Evolutionary conservation across 2,888 invertebrate species (phyloP).

Genomic region (Aproaerema taeniolella): DNA sequence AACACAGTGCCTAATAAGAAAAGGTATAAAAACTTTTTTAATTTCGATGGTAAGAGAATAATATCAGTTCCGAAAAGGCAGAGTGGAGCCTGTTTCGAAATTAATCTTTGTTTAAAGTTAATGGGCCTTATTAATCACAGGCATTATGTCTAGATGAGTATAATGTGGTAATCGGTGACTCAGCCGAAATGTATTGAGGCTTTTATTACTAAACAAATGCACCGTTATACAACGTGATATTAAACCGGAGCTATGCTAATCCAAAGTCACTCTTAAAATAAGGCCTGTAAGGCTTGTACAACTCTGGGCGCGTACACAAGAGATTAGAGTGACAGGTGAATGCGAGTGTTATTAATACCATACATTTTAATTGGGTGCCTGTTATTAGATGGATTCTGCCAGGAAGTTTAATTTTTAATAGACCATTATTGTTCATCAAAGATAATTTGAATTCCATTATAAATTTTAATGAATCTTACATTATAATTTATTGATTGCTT

Average conservation of each 20-base stretch:
- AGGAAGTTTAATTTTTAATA: constrained; percentile 34
- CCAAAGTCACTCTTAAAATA: too few relatives aligned
- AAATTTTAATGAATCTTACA: neutral
- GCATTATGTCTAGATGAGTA: constrained; percentile 63
- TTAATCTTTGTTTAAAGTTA: constrained; percentile 72
- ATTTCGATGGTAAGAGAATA: constrained; percentile 35
- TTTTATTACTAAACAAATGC: constrained; percentile 64
- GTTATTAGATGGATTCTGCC: constrained; percentile 27
- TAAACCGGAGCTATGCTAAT: constrained; percentile 16
- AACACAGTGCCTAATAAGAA: too few relatives aligned
- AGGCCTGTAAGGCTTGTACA: too few relatives aligned
- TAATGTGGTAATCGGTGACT: constrained; percentile 64
- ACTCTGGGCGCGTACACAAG: too few relatives aligned
- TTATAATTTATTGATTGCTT: neutral
- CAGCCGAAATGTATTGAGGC: constrained; percentile 49
- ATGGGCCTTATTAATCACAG: constrained; percentile 67
- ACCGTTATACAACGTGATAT: constrained; percentile 51
- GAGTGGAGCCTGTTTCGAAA: constrained; percentile 37
- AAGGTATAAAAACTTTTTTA: too few relatives aligned
- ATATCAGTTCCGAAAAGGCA: constrained; percentile 30
- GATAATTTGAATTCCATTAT: constrained; percentile 1
- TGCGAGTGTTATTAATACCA: constrained; percentile 44
- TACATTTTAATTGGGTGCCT: constrained; percentile 56
- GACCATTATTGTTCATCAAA: constrained; percentile 14
- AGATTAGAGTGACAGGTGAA: constrained; percentile 56